Base-by-base conservation (phyloP, 1,140 invertebrate genomes). In the Trichonephila inaurata region DNA sequence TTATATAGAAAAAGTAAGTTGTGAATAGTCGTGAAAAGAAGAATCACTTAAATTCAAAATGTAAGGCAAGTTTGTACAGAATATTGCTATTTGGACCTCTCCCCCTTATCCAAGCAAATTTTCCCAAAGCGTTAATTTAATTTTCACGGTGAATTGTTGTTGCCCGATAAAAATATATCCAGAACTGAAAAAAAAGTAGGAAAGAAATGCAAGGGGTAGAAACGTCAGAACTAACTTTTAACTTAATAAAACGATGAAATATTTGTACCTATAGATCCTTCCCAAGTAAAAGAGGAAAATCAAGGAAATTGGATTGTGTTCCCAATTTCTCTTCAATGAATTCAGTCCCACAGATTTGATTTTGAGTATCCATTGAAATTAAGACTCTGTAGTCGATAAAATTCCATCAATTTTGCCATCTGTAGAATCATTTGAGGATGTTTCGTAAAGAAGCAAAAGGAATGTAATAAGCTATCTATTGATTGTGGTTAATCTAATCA, bases 221-320 rank as follows among this genome's bases (percentile, higher is more conserved):
- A 64, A 87, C 85, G 85, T 64, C 85, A 87, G 51, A 87, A 64
- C 85, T 87, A 87, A 87, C 85, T 87, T 87, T 87, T 87, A 87
- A 87, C 85, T 64, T 64, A 62, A 87, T 87, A 87, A 87, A 28
- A 24, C 61, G 28, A 12, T 61, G 85, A 87, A 87, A 87, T 87
- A 87, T 87, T 40, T 87, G 85, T 87, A 87, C 61, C 28, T 64
- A 87, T 87, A 18, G 61, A 87, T 87, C 85, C n/a, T 21, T 28
- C 18, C 33, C 0, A 61, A 51, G 10, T n/a, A 16, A 10, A 62
- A 28, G 24, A 21, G 33, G 24, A 10, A 64, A 64, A 85, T 21
- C 82, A 6, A n/a, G 19, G 62, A 87, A 87, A 24, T 87, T 24
- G 24, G 62, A 28, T 61, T 62, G n/a, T 60, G 62, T 87, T 19